Evolutionary conservation across 2,797 vertebrate genomes (phyloP).

Genomic region (Pteropus rufus): DNA sequence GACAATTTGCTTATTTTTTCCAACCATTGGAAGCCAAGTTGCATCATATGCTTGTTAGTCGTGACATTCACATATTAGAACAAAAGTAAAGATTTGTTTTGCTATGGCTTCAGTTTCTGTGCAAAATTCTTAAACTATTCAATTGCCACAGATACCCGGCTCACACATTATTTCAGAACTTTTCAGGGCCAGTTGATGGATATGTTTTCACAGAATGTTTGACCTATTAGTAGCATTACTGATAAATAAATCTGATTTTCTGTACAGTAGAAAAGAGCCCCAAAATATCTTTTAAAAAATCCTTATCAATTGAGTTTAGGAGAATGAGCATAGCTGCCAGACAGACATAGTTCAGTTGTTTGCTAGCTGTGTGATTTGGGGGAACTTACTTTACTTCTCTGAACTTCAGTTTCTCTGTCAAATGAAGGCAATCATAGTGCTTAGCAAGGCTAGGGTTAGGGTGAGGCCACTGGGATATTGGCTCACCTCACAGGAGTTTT

Average conservation of each 20-base stretch:
- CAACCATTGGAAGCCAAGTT: neutral
- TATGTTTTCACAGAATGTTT: slow-evolving; percentile 23
- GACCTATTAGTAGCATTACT: neutral
- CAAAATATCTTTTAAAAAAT: neutral
- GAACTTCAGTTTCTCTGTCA: slow-evolving; percentile 4
- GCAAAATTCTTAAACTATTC: slow-evolving; percentile 23
- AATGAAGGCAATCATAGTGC: neutral
- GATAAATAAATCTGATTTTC: slow-evolving; percentile 2
- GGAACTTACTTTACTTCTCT: neutral
- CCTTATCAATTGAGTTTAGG: neutral
- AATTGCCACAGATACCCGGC: neutral
- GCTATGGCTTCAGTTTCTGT: neutral
- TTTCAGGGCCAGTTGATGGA: neutral
- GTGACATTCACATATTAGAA: neutral
- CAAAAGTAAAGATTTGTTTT: slow-evolving; percentile 1
- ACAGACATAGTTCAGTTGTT: neutral
- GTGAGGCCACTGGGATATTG: neutral
- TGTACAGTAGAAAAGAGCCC: neutral
- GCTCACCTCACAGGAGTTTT: neutral
- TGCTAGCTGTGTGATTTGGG: neutral
- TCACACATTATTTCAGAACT: neutral
- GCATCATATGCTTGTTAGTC: neutral
- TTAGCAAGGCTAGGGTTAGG: neutral
- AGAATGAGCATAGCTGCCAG: neutral
- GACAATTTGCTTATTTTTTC: neutral